Evolutionary conservation across 2,888 invertebrate species (phyloP), one percentile per base, ranked within the genome.

Genomic region (Ochropacha duplaris): DNA sequence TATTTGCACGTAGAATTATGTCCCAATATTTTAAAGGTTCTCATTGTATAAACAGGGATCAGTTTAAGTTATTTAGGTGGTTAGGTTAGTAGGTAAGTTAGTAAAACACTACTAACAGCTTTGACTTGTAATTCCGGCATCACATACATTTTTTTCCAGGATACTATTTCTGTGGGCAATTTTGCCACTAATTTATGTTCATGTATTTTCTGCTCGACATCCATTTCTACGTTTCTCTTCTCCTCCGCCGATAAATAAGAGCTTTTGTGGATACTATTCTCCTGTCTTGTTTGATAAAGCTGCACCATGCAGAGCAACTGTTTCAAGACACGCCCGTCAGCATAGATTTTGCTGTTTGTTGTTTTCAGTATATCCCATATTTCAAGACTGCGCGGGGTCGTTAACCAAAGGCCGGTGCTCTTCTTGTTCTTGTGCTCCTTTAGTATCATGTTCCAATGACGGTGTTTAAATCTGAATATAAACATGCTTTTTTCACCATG

Each of bases 361-460:
- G 63, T 68, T 54, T 82, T 81, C 5, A 90, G 56, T 36, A 84
- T 76, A 44, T 87, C 76, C 89, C 89, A 90, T 51, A 91, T 86
- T 73, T 91, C 89, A 5, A 90, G 59, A 44, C 85, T 79, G 1
- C 86, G 82, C 22, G 71, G 64, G 1, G 81, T 70, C 0, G 77
- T 78, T 9, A 92, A 71, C 91, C 91, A 92, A 1, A 89, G 64
- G 0, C 81, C 79, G 5, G 71, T 68, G 26, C 69, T 58, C 55
- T 79, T 85, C 51, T 76, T 79, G 39, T 74, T 73, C 56, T 83
- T 80, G 59, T 85, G 76, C 58, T 90, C 89, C 61, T 79, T 84
- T 8, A 90, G 50, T 60, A 90, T 88, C 78, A 88, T 84, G 54
- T 81, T 83, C 92, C 91, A 92, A 28, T 77, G 78, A 0, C 90